These are phyloP conservation scores for Diacarnus erythraeanus DNA, from an alignment of 37 sponge, comb jelly and placozoan species.

Conservation along the genomic window DNA sequence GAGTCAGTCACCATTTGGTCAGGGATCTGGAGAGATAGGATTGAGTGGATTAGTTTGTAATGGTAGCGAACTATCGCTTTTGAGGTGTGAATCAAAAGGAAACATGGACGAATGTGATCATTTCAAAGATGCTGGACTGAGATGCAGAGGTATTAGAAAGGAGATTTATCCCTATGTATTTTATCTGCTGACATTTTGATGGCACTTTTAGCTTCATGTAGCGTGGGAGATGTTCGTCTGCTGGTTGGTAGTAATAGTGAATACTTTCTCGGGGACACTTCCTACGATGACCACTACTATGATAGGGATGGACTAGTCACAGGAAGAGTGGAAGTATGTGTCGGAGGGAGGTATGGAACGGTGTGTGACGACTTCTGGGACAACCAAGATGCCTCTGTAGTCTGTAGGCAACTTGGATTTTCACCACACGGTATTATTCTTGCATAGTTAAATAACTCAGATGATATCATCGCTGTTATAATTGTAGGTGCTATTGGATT, in stretches of 20 bases:
- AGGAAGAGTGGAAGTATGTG: constrained; percentile 5
- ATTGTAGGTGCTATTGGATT: neutral
- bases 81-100: constrained; percentile 5
- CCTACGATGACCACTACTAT: no score
- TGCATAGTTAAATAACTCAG: no score
- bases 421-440: neutral
- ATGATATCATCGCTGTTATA: no score
- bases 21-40: neutral
- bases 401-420: constrained; percentile 1
- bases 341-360: neutral
- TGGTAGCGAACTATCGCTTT: constrained; percentile 25
- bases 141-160: constrained; percentile 25
- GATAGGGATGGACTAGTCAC: neutral
- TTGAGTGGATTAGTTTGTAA: constrained; percentile 16
- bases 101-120: constrained; percentile 2
- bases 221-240: neutral
- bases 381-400: constrained; percentile 13
- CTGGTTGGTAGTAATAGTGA: neutral
- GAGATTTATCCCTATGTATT: neutral
- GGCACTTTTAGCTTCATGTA: neutral
- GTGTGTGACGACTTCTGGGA: constrained; percentile 5
- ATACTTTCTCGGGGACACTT: neutral
- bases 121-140: constrained; percentile 32
- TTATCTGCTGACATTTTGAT: neutral
- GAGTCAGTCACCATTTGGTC: constrained; percentile 7